Percentiles rank a stretch among this genome's conserved stretches.
These are phyloP conservation scores for Simalia tracyae DNA, from an alignment of 2,797 vertebrate species.

Conservation along the genomic window DNA sequence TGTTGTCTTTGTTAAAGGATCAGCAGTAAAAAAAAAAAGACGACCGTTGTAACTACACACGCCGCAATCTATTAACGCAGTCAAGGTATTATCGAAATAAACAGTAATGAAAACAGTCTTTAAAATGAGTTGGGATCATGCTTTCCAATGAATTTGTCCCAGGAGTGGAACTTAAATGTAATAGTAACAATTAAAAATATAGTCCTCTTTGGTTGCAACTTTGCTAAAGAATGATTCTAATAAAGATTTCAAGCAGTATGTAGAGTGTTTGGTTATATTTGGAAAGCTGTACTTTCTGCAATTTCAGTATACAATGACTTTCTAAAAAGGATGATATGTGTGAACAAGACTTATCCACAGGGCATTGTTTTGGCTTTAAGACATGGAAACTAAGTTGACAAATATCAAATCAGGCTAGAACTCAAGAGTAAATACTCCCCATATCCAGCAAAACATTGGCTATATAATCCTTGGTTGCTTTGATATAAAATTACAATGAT, in stretches of 20 bases:
- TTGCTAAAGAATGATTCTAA: constrained; percentile 15
- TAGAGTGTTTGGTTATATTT: constrained; percentile 11
- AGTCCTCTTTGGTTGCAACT: not conserved
- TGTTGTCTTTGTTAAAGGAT: constrained; percentile 30
- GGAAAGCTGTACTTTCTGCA: constrained; percentile 8
- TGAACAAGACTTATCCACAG: constrained; percentile 46
- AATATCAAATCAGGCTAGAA: constrained; percentile 44
- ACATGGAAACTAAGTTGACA: not conserved
- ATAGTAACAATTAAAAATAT: constrained; percentile 27
- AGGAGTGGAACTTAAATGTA: constrained; percentile 27
- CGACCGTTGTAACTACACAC: constrained; percentile 18
- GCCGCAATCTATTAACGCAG: constrained; percentile 12
- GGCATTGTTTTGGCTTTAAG: constrained; percentile 43
- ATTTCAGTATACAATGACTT: constrained; percentile 5
- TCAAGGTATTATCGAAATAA: constrained; percentile 42
- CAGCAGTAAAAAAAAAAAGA: constrained; percentile 33
- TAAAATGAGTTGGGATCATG: constrained; percentile 35
- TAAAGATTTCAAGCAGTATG: not conserved
- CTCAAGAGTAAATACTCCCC: constrained; percentile 45
- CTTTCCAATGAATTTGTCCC: constrained; percentile 3
- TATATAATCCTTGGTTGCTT: not conserved
- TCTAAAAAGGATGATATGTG: constrained; percentile 11
- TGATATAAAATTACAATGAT: not conserved
- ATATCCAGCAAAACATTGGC: constrained; percentile 46
- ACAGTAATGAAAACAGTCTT: not conserved